Percentiles rank a stretch among this genome's conserved stretches.
phyloP scores from a whole-genome alignment of 2,113 vertebrate genomes.

The Sander vitreus region DNA sequence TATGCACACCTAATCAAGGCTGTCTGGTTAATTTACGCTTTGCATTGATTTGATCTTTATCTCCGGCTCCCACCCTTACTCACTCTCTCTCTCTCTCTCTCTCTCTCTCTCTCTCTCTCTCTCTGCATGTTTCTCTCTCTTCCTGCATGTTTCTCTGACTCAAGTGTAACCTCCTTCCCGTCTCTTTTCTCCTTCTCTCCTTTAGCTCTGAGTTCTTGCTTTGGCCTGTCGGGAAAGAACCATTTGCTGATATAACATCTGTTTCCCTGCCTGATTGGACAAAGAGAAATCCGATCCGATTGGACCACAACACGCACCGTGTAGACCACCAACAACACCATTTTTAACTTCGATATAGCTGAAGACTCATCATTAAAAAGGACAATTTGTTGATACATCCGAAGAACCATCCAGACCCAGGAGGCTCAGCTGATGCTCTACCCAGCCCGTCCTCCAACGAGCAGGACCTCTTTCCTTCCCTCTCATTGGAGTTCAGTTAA shows the following conservation, averaged over 20 bases:
- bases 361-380: not conserved
- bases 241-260: not conserved
- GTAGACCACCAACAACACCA: not conserved
- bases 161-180: conserved; percentile 1
- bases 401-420: not conserved
- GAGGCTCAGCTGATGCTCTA: not conserved
- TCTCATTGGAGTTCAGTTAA: conserved; percentile 17
- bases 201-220: conserved; percentile 26
- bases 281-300: not conserved
- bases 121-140: not conserved
- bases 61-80: not conserved
- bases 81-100: not conserved
- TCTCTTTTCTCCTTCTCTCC: conserved; percentile 4
- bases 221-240: conserved; percentile 3
- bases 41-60: conserved; percentile 56
- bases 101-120: not conserved
- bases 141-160: conserved; percentile 4
- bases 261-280: conserved; percentile 15
- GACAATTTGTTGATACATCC: not conserved
- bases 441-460: not conserved
- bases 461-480: conserved; percentile 7
- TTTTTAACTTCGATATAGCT: not conserved
- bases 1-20: conserved; percentile 36
- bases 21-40: conserved; percentile 45
- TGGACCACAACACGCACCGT: not conserved